phyloP scores from a whole-genome alignment of 2,888 invertebrate species.

The Callosobruchus maculatus region DNA sequence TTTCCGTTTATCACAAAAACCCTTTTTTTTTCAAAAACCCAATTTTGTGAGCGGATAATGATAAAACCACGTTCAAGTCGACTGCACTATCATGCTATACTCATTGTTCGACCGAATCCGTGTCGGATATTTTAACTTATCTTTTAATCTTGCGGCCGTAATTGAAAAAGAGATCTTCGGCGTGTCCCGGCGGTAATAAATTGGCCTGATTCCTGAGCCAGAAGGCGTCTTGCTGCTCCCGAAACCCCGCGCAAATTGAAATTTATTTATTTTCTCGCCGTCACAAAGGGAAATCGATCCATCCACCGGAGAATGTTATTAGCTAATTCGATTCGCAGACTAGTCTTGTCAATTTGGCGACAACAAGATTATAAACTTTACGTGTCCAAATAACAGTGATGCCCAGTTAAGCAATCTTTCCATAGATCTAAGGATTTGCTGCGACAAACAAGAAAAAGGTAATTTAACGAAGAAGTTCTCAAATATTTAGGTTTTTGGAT shows the following conservation, averaged over 20 bases:
- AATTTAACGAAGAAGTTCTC: too few species aligned
- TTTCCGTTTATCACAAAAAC: too few species aligned
- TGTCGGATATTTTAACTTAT: not conserved
- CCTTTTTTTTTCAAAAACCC: too few species aligned
- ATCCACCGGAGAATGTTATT: not conserved
- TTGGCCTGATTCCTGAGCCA: not conserved
- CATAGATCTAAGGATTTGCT: too few species aligned
- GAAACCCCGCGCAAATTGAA: constrained; percentile 16
- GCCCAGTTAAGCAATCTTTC: too few species aligned
- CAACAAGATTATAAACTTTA: too few species aligned
- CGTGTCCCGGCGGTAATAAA: not conserved
- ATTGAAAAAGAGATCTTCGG: not conserved
- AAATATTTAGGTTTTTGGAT: too few species aligned
- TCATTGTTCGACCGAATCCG: not conserved
- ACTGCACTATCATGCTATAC: not conserved
- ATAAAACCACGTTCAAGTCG: not conserved
- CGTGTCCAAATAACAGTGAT: too few species aligned
- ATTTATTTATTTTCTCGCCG: constrained; percentile 19
- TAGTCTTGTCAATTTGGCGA: not conserved
- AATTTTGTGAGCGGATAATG: too few species aligned
- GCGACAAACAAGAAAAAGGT: too few species aligned
- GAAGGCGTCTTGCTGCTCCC: not conserved
- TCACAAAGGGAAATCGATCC: not conserved
- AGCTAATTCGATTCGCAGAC: not conserved
- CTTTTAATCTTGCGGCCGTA: not conserved